Evolutionary conservation across 2,888 invertebrate species (phyloP).

Genomic region (Tenthredo notha): DNA sequence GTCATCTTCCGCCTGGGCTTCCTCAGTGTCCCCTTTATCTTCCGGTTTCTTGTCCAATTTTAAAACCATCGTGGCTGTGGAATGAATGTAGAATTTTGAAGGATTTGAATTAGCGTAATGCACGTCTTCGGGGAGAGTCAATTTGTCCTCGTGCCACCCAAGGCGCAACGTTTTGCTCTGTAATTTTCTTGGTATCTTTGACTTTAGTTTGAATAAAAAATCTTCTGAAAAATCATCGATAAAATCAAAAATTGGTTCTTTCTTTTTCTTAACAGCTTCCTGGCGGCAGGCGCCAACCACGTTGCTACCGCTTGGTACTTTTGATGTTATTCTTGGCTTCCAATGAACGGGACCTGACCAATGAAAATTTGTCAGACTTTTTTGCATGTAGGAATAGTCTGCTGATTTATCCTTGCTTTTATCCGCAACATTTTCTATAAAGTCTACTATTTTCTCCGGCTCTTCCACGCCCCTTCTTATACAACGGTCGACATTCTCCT

Average conservation of each 20-base stretch:
- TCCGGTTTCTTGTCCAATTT: background rate
- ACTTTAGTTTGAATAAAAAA: background rate
- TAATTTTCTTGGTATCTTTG: constrained; percentile 53
- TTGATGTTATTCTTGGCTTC: constrained; percentile 78
- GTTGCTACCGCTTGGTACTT: constrained; percentile 71
- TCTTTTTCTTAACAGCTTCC: constrained; percentile 59
- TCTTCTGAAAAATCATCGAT: constrained; percentile 49
- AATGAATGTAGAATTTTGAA: constrained; percentile 60
- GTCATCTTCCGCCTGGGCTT: constrained; percentile 72
- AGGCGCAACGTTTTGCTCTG: constrained; percentile 61
- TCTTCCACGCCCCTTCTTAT: background rate
- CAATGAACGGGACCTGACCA: constrained; percentile 94
- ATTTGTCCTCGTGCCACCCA: constrained; percentile 66
- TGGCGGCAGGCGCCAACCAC: constrained; percentile 60
- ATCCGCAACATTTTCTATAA: constrained; percentile 59
- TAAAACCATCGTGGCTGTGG: background rate
- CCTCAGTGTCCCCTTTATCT: constrained; percentile 43
- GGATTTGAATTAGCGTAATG: constrained; percentile 60
- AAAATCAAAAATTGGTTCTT: constrained; percentile 60
- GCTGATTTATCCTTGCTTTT: constrained; percentile 54
- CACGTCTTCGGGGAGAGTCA: constrained; percentile 64
- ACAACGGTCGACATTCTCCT: constrained; percentile 59
- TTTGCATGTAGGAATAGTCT: constrained; percentile 70
- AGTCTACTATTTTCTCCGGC: constrained; percentile 66
- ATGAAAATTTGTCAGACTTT: constrained; percentile 62